Evolutionary conservation across 2,113 vertebrate species (phyloP).

Genomic region (Lota lota): DNA sequence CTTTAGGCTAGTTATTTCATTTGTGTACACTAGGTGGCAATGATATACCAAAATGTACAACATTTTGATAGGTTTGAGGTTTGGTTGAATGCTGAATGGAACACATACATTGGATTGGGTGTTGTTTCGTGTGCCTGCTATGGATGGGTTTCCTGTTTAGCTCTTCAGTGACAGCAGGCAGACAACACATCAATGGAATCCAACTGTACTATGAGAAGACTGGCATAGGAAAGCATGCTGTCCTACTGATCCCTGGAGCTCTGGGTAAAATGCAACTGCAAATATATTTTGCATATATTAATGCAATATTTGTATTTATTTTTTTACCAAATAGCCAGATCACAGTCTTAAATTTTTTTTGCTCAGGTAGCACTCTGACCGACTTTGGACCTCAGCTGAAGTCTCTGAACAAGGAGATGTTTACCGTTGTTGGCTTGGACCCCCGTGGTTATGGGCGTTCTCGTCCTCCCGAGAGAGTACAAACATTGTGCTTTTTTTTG

Average conservation of each 20-base stretch:
- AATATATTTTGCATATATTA: conserved; percentile 1
- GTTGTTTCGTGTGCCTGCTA: no score
- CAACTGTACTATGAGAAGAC: conserved; percentile 81
- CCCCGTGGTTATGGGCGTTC: conserved; percentile 88
- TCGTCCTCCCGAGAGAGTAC: conserved; percentile 78
- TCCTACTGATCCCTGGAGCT: conserved; percentile 87
- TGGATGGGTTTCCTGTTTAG: conserved; percentile 58
- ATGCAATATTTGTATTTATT: neutral
- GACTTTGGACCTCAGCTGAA: conserved; percentile 88
- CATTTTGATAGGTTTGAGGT: no score
- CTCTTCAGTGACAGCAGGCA: conserved; percentile 69
- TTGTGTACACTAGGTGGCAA: conserved; percentile 39
- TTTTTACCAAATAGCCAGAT: no score
- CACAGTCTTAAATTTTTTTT: conserved; percentile 1
- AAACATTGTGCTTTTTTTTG: conserved; percentile 65
- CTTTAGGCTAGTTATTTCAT: neutral
- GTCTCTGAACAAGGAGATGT: conserved; percentile 76
- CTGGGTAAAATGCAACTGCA: conserved; percentile 70
- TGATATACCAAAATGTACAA: no score
- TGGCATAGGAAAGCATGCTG: conserved; percentile 78
- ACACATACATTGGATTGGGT: no score
- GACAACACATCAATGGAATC: conserved; percentile 81
- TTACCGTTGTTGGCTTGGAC: conserved; percentile 88
- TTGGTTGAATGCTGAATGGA: no score
- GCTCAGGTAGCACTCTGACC: conserved; percentile 79